Evolutionary conservation across 92 coral and sea anemone genomes (phyloP).

Genomic region (Porites divaricata): DNA sequence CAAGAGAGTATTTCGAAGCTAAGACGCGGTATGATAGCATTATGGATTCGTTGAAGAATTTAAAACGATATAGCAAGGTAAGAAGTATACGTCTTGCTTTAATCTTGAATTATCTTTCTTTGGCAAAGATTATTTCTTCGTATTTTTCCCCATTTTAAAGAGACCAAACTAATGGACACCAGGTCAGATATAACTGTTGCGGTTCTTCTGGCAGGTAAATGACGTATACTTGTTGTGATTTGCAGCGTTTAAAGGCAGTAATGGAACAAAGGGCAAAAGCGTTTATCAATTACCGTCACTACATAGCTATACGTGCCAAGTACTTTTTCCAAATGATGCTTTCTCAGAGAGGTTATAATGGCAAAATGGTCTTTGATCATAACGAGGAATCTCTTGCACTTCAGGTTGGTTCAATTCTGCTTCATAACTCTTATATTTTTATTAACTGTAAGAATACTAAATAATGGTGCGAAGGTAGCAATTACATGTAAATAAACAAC

Average conservation of each 20-base stretch:
- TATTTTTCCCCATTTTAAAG: too few species aligned
- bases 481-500: too few species aligned
- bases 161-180: too few species aligned
- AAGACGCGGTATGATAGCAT: conserved; percentile 77
- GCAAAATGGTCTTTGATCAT: conserved; percentile 89
- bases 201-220: too few species aligned
- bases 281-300: conserved; percentile 76
- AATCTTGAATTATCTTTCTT: too few species aligned
- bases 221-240: not conserved
- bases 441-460: not conserved
- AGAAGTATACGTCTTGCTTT: not conserved
- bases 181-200: too few species aligned
- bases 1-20: conserved; percentile 85
- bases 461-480: not conserved
- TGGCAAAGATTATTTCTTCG: not conserved
- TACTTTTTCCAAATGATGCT: conserved; percentile 93
- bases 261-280: conserved; percentile 71
- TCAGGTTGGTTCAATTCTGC: conserved; percentile 56
- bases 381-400: conserved; percentile 65
- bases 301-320: conserved; percentile 89
- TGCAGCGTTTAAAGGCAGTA: conserved; percentile 78
- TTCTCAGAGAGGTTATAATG: conserved; percentile 94
- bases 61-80: conserved; percentile 80
- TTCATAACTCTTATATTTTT: not conserved
- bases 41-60: conserved; percentile 75